phyloP scores from a whole-genome alignment of 2,888 invertebrate genomes.

The Oeneis ivallda region DNA sequence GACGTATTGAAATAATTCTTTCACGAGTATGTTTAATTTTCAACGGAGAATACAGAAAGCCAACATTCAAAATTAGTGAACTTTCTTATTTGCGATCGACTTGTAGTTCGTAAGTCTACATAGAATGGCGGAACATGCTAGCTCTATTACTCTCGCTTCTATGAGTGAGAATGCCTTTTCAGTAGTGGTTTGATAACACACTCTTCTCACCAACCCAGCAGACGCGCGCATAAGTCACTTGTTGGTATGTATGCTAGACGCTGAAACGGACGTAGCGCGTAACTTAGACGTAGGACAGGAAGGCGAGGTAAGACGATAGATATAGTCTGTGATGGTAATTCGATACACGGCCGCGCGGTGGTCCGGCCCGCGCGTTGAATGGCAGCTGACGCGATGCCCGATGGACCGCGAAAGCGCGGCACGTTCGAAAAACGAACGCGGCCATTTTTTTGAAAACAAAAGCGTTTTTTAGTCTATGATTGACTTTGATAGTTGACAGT shows the following conservation, averaged over 20 bases:
- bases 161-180: not conserved
- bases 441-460: slow-evolving; percentile 42
- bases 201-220: not conserved
- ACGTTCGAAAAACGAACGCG: slow-evolving; percentile 65
- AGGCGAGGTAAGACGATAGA: slow-evolving; percentile 76
- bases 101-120: not conserved
- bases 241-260: not conserved
- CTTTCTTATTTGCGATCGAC: too few species aligned
- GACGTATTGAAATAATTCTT: too few species aligned
- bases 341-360: slow-evolving; percentile 71
- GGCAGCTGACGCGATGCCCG: slow-evolving; percentile 79
- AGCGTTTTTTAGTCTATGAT: slow-evolving; percentile 44
- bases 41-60: too few species aligned
- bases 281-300: slow-evolving; percentile 79
- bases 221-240: not conserved
- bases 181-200: not conserved
- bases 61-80: too few species aligned
- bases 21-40: too few species aligned
- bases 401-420: slow-evolving; percentile 79
- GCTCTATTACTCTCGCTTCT: not conserved
- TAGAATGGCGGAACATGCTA: not conserved
- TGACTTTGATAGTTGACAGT: slow-evolving; percentile 47
- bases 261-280: slow-evolving; percentile 66
- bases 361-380: slow-evolving; percentile 69
- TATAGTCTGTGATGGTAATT: slow-evolving; percentile 58